Base-by-base conservation (phyloP, 2,113 vertebrate species). In the Salvelinus sp. region DNA sequence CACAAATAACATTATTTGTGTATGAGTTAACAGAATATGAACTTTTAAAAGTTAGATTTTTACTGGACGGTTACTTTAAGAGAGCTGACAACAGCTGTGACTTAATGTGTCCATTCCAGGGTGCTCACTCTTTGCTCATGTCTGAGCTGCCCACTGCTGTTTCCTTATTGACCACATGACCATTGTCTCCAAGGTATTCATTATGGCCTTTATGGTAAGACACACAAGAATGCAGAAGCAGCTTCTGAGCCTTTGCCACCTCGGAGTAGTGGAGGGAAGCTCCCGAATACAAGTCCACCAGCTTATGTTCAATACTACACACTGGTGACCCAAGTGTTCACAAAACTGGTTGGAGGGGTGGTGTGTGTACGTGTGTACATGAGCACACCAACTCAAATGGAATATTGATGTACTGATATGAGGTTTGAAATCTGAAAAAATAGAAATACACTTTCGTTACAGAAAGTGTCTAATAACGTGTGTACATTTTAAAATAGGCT, bases 91-190 rank as follows among this genome's bases (percentile, higher is more conserved):
- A 91, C 91, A 91, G 89, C 91, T 90, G 87, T 90, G 91, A 92
- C 83, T 89, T 91, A 90, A 92, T 91, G 86, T 90, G 88, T 80
- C 78, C 77, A 86, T 89, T 91, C 86, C 86, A 83, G 81, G 79
- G 86, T 83, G 78, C 81, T 88, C 83, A 86, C 73, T 86, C 89
- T 87, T 83, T 88, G 83, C 80, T 78, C 80, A 73, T n/a, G 83
- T 83, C 84, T 86, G 89, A 88, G 89, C 90, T 75, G 85, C 84
- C 79, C 85, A 88, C 79, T 65, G 77, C 88, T 73, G 81, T 87
- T 87, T 86, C 77, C 81, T 85, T 85, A 86, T 84, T 86, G 91
- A 90, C 90, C 89, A 92, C 88, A 92, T 91, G 90, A 92, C 85
- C 86, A 90, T 83, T 88, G 90, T 88, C 85, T 78, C 83, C 80